Conservation (phyloP, 2,113 vertebrate genomes). For the Crotalus helleri region DNA sequence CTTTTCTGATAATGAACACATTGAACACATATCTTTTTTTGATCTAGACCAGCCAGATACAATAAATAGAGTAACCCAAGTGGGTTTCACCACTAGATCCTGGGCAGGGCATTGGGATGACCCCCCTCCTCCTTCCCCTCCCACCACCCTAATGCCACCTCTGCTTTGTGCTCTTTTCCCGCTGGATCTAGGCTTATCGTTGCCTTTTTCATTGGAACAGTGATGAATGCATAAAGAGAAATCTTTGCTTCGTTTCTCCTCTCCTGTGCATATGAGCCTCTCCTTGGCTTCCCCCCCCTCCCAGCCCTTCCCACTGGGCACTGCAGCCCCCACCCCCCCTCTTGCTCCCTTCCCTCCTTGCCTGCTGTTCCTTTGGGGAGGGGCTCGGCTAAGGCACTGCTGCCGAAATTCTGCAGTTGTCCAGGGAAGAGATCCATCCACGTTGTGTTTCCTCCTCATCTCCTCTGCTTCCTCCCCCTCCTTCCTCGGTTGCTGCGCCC, state of each 20-base stretch:
- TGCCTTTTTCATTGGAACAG: conserved; percentile 50
- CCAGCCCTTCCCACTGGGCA: neutral
- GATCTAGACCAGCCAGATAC: conserved; percentile 97
- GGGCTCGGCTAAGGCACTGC: conserved; percentile 74
- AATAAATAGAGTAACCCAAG: conserved; percentile 73
- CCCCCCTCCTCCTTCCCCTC: neutral
- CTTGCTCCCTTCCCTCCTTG: neutral
- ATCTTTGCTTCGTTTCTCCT: conserved; percentile 76
- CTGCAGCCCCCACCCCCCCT: neutral
- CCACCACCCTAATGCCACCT: neutral
- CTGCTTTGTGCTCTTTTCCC: neutral
- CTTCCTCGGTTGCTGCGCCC: neutral
- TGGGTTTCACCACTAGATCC: conserved; percentile 64
- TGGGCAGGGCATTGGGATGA: neutral
- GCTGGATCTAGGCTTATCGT: conserved; percentile 18
- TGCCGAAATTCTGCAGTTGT: conserved; percentile 60
- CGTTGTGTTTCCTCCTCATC: neutral
- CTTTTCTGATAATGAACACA: conserved; percentile 86
- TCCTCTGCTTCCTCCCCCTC: neutral
- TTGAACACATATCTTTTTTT: conserved; percentile 78
- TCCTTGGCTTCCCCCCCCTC: conserved; percentile 11
- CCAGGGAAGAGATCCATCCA: neutral
- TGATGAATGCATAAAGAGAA: conserved; percentile 64
- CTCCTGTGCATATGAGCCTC: conserved; percentile 78
- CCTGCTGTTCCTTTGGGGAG: neutral